These are phyloP conservation scores for Magallana nippona DNA, from an alignment of 2,888 invertebrate species.

Conservation along the genomic window DNA sequence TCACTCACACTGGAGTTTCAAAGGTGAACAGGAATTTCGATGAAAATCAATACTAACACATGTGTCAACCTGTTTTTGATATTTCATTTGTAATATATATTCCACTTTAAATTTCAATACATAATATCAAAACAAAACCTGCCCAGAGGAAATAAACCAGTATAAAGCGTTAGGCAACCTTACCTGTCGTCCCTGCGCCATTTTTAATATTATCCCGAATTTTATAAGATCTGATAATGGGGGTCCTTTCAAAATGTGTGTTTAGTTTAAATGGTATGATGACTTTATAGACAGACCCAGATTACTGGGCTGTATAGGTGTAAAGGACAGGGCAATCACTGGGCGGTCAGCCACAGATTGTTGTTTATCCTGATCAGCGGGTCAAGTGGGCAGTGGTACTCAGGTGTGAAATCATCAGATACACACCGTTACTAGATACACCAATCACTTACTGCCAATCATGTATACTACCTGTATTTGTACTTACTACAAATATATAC, in stretches of 20 bases:
- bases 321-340: background rate
- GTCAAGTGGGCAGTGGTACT: constrained; percentile 14
- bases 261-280: constrained; percentile 31
- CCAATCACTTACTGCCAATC: constrained; percentile 4
- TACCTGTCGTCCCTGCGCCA: constrained; percentile 26
- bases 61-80: background rate
- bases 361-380: background rate
- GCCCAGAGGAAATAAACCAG: background rate
- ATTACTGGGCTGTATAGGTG: background rate
- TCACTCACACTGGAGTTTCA: background rate
- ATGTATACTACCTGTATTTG: too few relatives aligned
- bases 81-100: background rate
- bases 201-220: constrained; percentile 23
- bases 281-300: constrained; percentile 17
- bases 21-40: background rate
- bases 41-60: constrained; percentile 7
- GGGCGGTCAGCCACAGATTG: background rate
- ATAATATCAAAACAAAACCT: background rate
- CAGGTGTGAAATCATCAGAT: constrained; percentile 24
- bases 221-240: constrained; percentile 12
- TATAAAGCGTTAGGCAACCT: background rate
- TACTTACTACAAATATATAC: too few relatives aligned
- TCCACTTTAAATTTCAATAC: constrained; percentile 6
- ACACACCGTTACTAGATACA: constrained; percentile 1
- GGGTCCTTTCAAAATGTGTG: constrained; percentile 20